Base-by-base conservation (phyloP, 1,140 invertebrate genomes). In the Cyrtorhinus lividipennis region DNA sequence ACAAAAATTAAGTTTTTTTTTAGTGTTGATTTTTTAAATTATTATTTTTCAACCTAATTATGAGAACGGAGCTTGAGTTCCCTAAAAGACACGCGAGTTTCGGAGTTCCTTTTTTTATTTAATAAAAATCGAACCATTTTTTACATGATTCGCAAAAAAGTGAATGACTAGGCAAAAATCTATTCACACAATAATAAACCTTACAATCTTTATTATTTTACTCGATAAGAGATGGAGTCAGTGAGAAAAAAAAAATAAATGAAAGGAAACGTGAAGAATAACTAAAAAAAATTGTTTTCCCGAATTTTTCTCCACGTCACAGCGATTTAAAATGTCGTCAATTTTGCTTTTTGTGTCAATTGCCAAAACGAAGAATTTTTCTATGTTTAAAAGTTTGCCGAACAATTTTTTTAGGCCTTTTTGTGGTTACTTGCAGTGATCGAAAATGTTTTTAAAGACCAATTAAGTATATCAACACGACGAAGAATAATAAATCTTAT, bases 161-260 rank as follows among this genome's bases (percentile, higher is more conserved):
- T 25, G 22, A 57, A 48, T 65, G 64, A 65, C 64, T 65, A 65
- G 64, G 59, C 64, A 65, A 65, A n/a, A n/a, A 62, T 62, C 64
- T 65, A 65, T 65, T 27, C 58, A 62, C 64, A 65, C 59, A 64
- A 61, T 57, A 64, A 25, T 23, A 64, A 46, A 58, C 30, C 15
- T 38, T 8, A 38, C 15, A 38, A 38, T 38, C 30, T 38, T 38
- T 38, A 15, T 38, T 38, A 38, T 8, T 38, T 38, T 38, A 38
- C 15, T 38, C n/a, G n/a, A n/a, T n/a, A n/a, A n/a, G n/a, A n/a
- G n/a, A n/a, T n/a, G n/a, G n/a, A n/a, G n/a, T n/a, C n/a, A n/a
- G n/a, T n/a, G n/a, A n/a, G n/a, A n/a, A n/a, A n/a, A n/a, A n/a
- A n/a, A n/a, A n/a, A n/a, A n/a, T n/a, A n/a, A n/a, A n/a, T n/a